phyloP scores from a whole-genome alignment of 1,140 invertebrate genomes.

The Drosophila murphyi region DNA sequence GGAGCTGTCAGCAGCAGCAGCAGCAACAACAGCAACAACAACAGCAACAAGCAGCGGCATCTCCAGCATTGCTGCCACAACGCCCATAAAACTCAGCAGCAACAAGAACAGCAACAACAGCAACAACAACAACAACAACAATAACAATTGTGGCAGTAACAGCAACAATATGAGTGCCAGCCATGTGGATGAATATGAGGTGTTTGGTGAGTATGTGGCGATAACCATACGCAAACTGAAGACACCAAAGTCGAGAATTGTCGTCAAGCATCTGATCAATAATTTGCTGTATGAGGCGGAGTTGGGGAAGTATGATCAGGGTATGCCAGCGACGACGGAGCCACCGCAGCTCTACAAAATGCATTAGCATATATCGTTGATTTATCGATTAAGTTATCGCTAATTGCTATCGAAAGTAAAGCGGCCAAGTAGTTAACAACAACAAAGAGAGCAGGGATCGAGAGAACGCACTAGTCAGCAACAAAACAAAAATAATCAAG shows the following conservation, averaged over 20 bases:
- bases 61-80: slow-evolving; percentile 26
- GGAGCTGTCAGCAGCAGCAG: slow-evolving; percentile 29
- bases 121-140: slow-evolving; percentile 4
- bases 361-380: slow-evolving; percentile 42
- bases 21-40: slow-evolving; percentile 3
- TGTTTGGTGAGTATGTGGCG: slow-evolving; percentile 82
- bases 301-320: slow-evolving; percentile 81
- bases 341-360: slow-evolving; percentile 82
- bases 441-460: slow-evolving; percentile 7
- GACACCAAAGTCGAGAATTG: slow-evolving; percentile 80
- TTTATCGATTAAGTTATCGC: no score
- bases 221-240: slow-evolving; percentile 82
- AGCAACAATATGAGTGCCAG: slow-evolving; percentile 37
- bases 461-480: slow-evolving; percentile 67
- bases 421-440: slow-evolving; percentile 31
- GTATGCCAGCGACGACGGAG: slow-evolving; percentile 77
- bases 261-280: slow-evolving; percentile 80
- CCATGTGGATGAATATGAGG: slow-evolving; percentile 78
- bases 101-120: slow-evolving; percentile 3
- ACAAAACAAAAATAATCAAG: slow-evolving; percentile 27
- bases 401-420: background rate
- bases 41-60: slow-evolving; percentile 44
- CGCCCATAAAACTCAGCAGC: slow-evolving; percentile 44
- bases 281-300: slow-evolving; percentile 80
- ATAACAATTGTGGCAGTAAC: background rate